Conservation (phyloP, 2,888 invertebrate species). For the Leptarthrus brevirostris region DNA sequence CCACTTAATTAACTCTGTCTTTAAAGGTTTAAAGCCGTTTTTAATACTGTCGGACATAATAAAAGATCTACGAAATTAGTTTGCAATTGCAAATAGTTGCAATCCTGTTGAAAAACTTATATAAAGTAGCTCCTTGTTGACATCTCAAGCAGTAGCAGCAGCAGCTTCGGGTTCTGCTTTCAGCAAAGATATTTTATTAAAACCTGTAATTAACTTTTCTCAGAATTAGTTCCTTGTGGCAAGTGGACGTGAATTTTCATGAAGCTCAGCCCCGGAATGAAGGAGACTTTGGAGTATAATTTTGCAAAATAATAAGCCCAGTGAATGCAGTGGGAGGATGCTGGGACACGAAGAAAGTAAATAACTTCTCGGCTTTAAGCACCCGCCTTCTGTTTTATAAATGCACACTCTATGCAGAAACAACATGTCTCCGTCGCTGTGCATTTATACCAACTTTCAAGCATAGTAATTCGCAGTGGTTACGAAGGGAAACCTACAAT, state of each 20-base stretch:
- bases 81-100: constrained; percentile 33
- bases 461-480: background rate
- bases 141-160: background rate
- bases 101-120: constrained; percentile 21
- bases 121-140: constrained; percentile 10
- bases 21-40: constrained; percentile 25
- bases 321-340: constrained; percentile 6
- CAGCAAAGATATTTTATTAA: constrained; percentile 27
- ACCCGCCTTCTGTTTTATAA: constrained; percentile 12
- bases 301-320: constrained; percentile 21
- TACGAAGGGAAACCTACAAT: background rate
- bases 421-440: background rate
- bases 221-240: constrained; percentile 37
- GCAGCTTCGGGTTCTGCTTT: constrained; percentile 5
- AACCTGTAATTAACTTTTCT: constrained; percentile 43
- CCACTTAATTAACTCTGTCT: constrained; percentile 30
- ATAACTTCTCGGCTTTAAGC: constrained; percentile 10
- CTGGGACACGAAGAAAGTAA: constrained; percentile 20
- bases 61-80: constrained; percentile 32
- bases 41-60: constrained; percentile 34
- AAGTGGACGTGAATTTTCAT: constrained; percentile 35
- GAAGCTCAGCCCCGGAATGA: background rate
- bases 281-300: constrained; percentile 5
- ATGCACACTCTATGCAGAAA: constrained; percentile 1
- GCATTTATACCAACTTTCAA: background rate